Evolutionary conservation across 2,797 vertebrate genomes (phyloP), one percentile per base, ranked within the genome.

Genomic region (Falco concolor): DNA sequence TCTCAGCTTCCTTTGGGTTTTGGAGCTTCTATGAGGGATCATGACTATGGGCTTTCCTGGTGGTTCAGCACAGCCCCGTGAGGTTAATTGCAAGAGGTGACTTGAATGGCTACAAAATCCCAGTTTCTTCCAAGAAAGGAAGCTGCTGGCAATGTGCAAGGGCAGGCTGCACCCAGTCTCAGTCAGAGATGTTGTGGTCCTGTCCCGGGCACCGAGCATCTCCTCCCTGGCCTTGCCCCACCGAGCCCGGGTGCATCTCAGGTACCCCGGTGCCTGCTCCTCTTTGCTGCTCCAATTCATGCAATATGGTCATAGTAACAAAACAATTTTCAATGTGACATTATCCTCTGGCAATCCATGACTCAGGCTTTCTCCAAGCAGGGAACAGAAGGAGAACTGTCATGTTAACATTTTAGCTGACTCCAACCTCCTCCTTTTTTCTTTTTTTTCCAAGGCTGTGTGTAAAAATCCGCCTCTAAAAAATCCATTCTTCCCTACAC

Each of bases 331-430:
- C 78, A 14, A 1, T 6, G 77, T 84, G 78, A 47, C 73, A 60
- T 79, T 65, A 22, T 96, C 74, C 84, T 44, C 86, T 56, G 87
- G 87, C 91, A 96, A 17, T 20, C 36, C 61, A 3, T 6, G 56
- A 85, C 65, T 73, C 61, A 24, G 87, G 64, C 57, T 25, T 57
- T 87, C 89, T 92, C 28, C 77, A 75, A 81, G 4, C 61, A 81
- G 47, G 59, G 90, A 96, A 83, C 84, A 92, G 94, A 97, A 95
- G 90, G 89, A 94, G 68, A 96, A 22, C 56, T 89, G 68, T 89
- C 95, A 25, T 50, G 87, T 80, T 97, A 82, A 73, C 84, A 74
- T 97, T 96, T 87, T 72, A 85, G 82, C 89, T 81, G 91, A 79
- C 85, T 96, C 93, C 92, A 94, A 23, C 90, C 89, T 93, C 81